Evolutionary conservation across 2,797 vertebrate species (phyloP), one percentile per base, ranked within the genome.

Genomic region (Microcaecilia unicolor): DNA sequence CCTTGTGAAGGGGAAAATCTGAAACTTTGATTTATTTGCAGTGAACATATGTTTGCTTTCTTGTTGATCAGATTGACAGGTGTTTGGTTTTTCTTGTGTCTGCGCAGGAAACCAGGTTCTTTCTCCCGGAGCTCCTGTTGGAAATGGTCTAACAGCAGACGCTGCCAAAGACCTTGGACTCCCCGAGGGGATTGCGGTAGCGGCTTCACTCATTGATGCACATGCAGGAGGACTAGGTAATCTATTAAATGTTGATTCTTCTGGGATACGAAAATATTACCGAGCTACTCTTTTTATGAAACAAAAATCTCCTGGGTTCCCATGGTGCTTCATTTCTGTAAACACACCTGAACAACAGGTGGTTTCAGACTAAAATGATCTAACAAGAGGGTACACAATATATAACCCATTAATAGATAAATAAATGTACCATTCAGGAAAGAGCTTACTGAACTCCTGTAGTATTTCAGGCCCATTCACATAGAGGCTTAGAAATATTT

Each of bases 191-290:
- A 89, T 82, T 25, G 85, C 94, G 0, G 93, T 98, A 20, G 92
- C 83, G 17, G 83, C 87, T 22, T 93, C 94, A 4, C 89, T 98
- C 35, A 91, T 98, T 6, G 95, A 98, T 13, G 95, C 94, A 14
- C 95, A 98, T 1, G 93, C 93, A 8, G 93, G 95, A 80, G 93
- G 92, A 42, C 67, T 97, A 59, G 93, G 95, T 98, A 90, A 44
- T 38, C 32, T 19, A 13, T 22, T 17, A 3, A 5, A 0, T 20
- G 2, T 28, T 48, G 33, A 4, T 18, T 44, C 0, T 23, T 35
- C 40, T 34, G 40, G 12, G 21, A 25, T 33, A 15, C 5, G 9
- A 37, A 9, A 36, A 31, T 22, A 18, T 23, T 7, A 15, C 3
- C 33, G 17, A 22, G 29, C 27, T 9, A 17, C 10, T 12, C 10